Percentiles rank a stretch among this genome's conserved stretches.
Evolutionary conservation across 1,140 invertebrate species (phyloP).

Genomic region (Micrasema longulum): DNA sequence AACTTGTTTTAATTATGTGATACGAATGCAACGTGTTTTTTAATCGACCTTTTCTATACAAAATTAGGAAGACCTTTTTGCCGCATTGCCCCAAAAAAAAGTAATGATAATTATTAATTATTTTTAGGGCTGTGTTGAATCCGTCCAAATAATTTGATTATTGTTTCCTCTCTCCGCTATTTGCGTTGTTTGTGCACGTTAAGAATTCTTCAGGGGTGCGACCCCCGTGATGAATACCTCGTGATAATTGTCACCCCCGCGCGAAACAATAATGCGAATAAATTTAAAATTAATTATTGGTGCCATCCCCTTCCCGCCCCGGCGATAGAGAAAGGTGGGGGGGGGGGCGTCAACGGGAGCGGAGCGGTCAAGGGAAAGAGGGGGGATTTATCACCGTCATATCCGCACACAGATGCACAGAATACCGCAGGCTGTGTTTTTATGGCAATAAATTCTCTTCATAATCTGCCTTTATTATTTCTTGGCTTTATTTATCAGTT

Average conservation of each 20-base stretch:
- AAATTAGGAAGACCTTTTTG: too few species aligned
- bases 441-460: not conserved
- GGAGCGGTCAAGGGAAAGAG: slow-evolving; percentile 18
- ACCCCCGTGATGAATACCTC: slow-evolving; percentile 20
- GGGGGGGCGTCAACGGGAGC: slow-evolving; percentile 1
- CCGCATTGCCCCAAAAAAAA: too few species aligned
- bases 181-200: not conserved
- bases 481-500: too few species aligned
- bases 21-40: too few species aligned
- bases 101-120: too few species aligned
- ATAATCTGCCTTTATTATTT: too few species aligned
- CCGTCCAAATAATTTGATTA: too few species aligned
- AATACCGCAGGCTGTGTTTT: not conserved
- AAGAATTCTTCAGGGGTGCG: not conserved
- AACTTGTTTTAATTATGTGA: too few species aligned
- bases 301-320: not conserved
- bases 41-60: too few species aligned
- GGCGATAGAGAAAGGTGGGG: not conserved
- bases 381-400: slow-evolving; percentile 12
- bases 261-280: slow-evolving; percentile 48
- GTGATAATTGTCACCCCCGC: slow-evolving; percentile 37
- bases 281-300: slow-evolving; percentile 44
- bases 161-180: too few species aligned
- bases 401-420: slow-evolving; percentile 8
- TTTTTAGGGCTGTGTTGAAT: too few species aligned